A percentile compares a stretch with the other conserved stretches of the same genome.
Conservation (phyloP, 1,140 invertebrate species). For the Solen grandis region DNA sequence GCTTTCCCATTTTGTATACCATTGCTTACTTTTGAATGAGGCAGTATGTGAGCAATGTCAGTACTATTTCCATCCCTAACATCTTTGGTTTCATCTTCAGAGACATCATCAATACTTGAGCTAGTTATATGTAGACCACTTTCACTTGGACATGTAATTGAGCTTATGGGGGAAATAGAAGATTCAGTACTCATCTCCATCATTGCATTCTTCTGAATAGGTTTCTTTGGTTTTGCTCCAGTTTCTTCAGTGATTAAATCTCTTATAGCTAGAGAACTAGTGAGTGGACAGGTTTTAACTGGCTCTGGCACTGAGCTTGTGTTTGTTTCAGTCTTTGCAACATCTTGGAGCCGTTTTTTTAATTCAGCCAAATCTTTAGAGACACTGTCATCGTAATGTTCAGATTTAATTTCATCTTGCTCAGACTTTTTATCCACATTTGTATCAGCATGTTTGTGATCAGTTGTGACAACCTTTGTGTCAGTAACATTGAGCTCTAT, state of each 20-base stretch:
- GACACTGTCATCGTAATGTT: neutral
- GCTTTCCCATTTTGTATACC: neutral
- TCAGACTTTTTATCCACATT: neutral
- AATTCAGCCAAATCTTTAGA: neutral
- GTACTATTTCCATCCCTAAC: too few relatives aligned
- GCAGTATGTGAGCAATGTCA: too few relatives aligned
- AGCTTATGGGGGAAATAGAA: neutral
- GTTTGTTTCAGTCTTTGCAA: conserved; percentile 2
- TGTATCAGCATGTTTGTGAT: too few relatives aligned
- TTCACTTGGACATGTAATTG: neutral
- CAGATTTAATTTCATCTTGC: neutral
- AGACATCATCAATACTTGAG: neutral
- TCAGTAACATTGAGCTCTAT: too few relatives aligned
- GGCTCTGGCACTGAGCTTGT: neutral
- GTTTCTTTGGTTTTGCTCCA: conserved; percentile 33
- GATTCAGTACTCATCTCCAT: too few relatives aligned
- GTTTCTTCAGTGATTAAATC: neutral
- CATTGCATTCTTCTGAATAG: neutral
- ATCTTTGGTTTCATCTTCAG: neutral
- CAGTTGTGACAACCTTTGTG: too few relatives aligned
- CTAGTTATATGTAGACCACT: neutral
- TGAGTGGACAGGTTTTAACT: neutral
- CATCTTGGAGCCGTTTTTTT: too few relatives aligned
- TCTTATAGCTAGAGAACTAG: neutral
- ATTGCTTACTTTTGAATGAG: neutral